Evolutionary conservation across 2,113 vertebrate species (phyloP).

Genomic region (Pseudonaja textilis): DNA sequence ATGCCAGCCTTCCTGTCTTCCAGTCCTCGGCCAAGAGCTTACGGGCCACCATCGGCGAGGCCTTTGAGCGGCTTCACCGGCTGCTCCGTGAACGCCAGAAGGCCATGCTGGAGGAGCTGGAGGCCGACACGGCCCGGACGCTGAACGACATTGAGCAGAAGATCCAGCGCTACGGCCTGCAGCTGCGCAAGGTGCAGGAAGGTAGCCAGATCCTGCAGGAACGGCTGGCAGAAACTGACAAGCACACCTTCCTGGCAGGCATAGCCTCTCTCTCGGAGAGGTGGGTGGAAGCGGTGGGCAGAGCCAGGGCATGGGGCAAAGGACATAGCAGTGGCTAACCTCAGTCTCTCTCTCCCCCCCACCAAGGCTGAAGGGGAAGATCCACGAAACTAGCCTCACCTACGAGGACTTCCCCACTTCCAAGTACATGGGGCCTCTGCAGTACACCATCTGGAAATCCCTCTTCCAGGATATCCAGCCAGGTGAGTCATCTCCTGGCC

Average conservation of each 20-base stretch:
- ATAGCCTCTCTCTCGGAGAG: conserved; percentile 87
- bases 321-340: not conserved
- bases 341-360: not conserved
- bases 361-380: conserved; percentile 93
- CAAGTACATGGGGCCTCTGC: conserved; percentile 95
- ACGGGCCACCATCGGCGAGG: conserved; percentile 88
- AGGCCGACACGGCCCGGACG: conserved; percentile 89
- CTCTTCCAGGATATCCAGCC: conserved; percentile 96
- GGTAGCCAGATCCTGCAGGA: conserved; percentile 96
- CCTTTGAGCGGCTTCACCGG: conserved; percentile 90
- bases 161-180: conserved; percentile 95
- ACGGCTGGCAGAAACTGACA: conserved; percentile 82
- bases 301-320: not conserved
- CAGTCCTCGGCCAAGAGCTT: conserved; percentile 94
- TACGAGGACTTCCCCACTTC: conserved; percentile 98
- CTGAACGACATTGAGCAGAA: conserved; percentile 95
- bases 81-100: conserved; percentile 95
- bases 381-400: conserved; percentile 94
- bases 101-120: conserved; percentile 96
- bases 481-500: conserved; percentile 74
- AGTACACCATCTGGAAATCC: conserved; percentile 98
- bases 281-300: conserved; percentile 40
- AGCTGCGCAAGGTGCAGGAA: conserved; percentile 93
- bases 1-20: not conserved
- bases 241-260: conserved; percentile 88